phyloP scores from a whole-genome alignment of 2,888 invertebrate genomes.

The Resseliella maxima region DNA sequence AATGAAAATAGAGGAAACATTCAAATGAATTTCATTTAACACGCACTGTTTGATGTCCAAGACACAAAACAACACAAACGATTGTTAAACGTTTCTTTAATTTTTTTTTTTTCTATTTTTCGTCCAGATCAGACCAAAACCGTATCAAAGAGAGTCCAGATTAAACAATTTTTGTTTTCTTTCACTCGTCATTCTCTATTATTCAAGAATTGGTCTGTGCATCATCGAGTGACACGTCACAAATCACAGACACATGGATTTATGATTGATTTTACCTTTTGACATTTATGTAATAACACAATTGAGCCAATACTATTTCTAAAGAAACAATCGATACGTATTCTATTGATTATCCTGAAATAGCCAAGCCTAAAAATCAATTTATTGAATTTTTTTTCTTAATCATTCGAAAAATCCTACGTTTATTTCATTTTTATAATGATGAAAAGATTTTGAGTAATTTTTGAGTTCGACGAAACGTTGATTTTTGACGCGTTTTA shows the following conservation, averaged over 20 bases:
- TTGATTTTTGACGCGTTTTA: background rate
- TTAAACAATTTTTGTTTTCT: background rate
- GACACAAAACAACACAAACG: constrained; percentile 17
- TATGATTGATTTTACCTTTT: constrained; percentile 55
- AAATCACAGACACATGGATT: background rate
- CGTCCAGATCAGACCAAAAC: background rate
- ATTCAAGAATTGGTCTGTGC: constrained; percentile 13
- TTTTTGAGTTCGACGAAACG: background rate
- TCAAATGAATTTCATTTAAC: constrained; percentile 42
- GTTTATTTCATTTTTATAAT: background rate
- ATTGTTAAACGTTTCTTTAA: background rate
- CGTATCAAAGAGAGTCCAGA: background rate
- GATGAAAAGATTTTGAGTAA: background rate
- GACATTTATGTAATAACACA: constrained; percentile 52
- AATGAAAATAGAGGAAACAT: background rate
- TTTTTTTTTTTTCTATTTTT: too few relatives aligned
- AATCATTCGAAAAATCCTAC: background rate
- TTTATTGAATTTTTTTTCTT: background rate
- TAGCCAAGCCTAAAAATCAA: constrained; percentile 49
- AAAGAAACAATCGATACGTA: background rate
- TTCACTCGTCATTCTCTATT: constrained; percentile 26
- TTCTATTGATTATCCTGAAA: background rate
- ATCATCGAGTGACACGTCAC: constrained; percentile 45
- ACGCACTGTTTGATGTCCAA: constrained; percentile 55
- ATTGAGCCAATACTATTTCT: constrained; percentile 21